These are phyloP conservation scores for Daubentonia madagascariensis DNA, from an alignment of 2,113 vertebrate genomes.

Conservation along the genomic window DNA sequence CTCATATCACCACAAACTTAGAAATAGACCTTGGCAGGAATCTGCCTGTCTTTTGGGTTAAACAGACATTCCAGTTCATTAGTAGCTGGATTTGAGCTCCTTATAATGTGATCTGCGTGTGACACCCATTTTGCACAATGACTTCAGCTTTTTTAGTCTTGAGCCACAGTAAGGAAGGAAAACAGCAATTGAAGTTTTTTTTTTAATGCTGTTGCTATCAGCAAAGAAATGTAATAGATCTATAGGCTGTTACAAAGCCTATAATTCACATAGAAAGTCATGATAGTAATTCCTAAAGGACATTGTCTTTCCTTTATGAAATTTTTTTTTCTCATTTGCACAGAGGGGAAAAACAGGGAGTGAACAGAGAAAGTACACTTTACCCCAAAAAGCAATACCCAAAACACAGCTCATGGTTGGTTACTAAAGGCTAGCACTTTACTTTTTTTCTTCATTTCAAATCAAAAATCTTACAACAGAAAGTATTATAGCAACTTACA, in stretches of 20 bases:
- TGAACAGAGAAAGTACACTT: not conserved
- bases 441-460: not conserved
- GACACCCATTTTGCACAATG: not conserved
- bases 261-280: not conserved
- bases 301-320: not conserved
- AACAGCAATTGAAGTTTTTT: not conserved
- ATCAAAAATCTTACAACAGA: not conserved
- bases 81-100: not conserved
- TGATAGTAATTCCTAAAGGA: not conserved
- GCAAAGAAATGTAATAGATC: constrained; percentile 4
- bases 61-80: constrained; percentile 8
- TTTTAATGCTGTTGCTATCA: not conserved
- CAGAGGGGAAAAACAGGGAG: not conserved
- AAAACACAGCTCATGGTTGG: not conserved
- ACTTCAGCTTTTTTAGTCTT: not conserved
- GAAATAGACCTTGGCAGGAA: not conserved
- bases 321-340: not conserved
- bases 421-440: not conserved
- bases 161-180: not conserved
- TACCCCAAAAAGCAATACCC: not conserved
- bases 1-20: not conserved
- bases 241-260: not conserved
- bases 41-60: not conserved
- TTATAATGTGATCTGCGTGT: not conserved
- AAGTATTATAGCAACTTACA: not conserved